These are phyloP conservation scores for Melinopterus prodromus DNA, from an alignment of 2,888 invertebrate species.

Conservation along the genomic window DNA sequence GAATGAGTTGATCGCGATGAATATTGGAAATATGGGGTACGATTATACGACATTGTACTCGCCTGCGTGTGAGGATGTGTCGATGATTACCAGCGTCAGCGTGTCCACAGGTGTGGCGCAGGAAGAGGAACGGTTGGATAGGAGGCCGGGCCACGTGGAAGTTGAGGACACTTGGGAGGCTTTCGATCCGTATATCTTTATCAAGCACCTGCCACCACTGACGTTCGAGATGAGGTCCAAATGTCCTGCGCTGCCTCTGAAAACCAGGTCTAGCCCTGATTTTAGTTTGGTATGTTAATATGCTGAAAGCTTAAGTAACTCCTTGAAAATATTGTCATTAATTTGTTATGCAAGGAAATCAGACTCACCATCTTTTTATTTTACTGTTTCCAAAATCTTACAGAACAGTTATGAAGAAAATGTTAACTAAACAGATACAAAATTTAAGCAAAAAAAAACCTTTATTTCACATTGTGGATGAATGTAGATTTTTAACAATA, in stretches of 20 bases:
- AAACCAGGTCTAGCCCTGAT: constrained; percentile 91
- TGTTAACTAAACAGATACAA: no score
- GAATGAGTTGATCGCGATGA: constrained; percentile 51
- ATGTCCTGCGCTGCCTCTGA: constrained; percentile 86
- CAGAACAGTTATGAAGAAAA: no score
- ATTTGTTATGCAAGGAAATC: no score
- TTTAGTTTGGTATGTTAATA: constrained; percentile 94
- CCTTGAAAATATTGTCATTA: no score
- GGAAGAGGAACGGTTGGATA: constrained; percentile 54
- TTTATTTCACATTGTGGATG: no score
- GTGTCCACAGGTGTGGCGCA: constrained; percentile 40
- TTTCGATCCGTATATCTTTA: constrained; percentile 91
- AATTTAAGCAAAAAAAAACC: no score
- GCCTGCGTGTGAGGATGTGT: constrained; percentile 35
- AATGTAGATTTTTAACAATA: no score
- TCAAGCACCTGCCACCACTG: constrained; percentile 87
- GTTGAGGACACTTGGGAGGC: constrained; percentile 75
- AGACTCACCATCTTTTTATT: no score
- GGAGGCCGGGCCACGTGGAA: constrained; percentile 57
- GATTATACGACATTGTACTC: constrained; percentile 48
- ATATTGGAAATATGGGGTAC: constrained; percentile 52
- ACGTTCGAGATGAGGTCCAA: constrained; percentile 78
- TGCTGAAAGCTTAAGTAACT: no score
- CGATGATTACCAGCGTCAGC: constrained; percentile 53
- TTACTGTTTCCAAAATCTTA: no score